Percentiles rank a stretch among this genome's conserved stretches.
These are phyloP conservation scores for Neuroscelio doddi DNA, from an alignment of 2,888 invertebrate genomes.

Conservation along the genomic window DNA sequence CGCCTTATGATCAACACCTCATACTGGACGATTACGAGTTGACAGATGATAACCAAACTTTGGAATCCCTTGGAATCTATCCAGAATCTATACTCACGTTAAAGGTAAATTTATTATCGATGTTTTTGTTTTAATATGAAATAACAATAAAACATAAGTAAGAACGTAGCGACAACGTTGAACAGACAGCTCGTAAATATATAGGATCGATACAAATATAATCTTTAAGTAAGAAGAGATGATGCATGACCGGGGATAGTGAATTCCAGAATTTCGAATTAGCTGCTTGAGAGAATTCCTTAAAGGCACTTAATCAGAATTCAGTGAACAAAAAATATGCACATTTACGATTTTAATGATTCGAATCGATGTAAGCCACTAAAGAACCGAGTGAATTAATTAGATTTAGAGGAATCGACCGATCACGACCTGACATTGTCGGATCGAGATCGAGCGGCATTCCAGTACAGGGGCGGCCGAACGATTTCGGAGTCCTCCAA, in stretches of 20 bases:
- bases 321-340: conserved; percentile 31
- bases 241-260: conserved; percentile 32
- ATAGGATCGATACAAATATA: not conserved
- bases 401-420: conserved; percentile 39
- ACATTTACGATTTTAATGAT: conserved; percentile 46
- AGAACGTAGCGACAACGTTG: too few species aligned
- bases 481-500: conserved; percentile 28
- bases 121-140: too few species aligned
- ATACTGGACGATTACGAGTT: conserved; percentile 66
- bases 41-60: conserved; percentile 63
- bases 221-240: conserved; percentile 16
- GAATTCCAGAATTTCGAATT: conserved; percentile 42
- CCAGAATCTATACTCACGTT: conserved; percentile 65
- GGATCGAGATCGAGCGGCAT: conserved; percentile 43
- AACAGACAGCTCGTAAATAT: too few species aligned
- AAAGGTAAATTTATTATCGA: conserved; percentile 63
- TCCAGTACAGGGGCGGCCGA: conserved; percentile 40
- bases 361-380: conserved; percentile 37
- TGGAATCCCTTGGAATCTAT: conserved; percentile 65
- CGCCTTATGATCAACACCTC: conserved; percentile 66
- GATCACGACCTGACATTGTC: conserved; percentile 31
- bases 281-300: conserved; percentile 24
- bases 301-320: conserved; percentile 7
- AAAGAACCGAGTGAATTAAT: conserved; percentile 42
- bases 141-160: too few species aligned